Evolutionary conservation across 2,888 invertebrate genomes (phyloP), one percentile per base, ranked within the genome.

Genomic region (Anthrax anthrax): DNA sequence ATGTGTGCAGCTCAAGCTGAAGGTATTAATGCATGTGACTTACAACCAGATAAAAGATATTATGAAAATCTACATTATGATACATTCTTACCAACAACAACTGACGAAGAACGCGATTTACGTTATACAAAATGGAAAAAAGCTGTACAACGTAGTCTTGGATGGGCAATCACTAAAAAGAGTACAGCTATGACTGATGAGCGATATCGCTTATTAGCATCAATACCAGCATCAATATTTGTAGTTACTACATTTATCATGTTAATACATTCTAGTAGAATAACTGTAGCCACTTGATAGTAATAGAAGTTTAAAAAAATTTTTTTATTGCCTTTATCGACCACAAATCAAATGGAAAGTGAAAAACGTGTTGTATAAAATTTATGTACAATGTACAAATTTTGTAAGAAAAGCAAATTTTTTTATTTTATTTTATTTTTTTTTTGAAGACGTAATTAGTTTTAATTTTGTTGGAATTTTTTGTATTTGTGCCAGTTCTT

Each of bases 71-170:
- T 65, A 6, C 74, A 76, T 39, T 77, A 75, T 36, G 87, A 90
- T 58, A 81, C 81, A 19, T 91, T 87, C 69, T 70, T 84, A 53
- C 89, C 91, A 0, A 82, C 84, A 13, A 85, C 86, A 12, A 81
- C 85, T 0, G 77, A 80, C 45, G 80, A 80, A 63, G 88, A 91
- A 62, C 78, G 92, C 47, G 81, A 86, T 61, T 74, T 78, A 5
- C 76, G 91, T 51, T 92, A 89, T 66, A 83, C 78, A 9, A 85
- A 87, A 68, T 95, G 95, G 95, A 92, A 91, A 70, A 86, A 87
- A 79, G 95, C 95, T 0, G 91, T 96, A 2, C 81, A 90, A 59
- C 77, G 92, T 29, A 87, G 90, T 36, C 76, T 94, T 56, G 87
- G 89, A 50, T 95, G 95, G 95, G 84, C 84, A 18, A 74, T 78